These are phyloP conservation scores for Danionella cerebrum DNA, from an alignment of 2,113 vertebrate species.

Conservation along the genomic window DNA sequence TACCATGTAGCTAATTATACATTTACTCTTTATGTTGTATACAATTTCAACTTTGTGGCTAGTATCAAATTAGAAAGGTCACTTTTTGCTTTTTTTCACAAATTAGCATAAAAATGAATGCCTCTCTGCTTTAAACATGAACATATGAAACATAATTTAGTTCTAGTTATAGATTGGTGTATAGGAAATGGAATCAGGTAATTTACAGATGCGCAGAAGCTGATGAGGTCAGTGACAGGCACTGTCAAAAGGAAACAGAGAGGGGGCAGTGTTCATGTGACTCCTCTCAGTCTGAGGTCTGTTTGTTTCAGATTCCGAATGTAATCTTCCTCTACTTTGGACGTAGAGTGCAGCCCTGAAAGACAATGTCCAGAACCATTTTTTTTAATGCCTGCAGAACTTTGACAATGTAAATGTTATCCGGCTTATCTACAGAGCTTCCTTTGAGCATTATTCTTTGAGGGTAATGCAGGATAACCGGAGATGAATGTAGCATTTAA, in stretches of 20 bases:
- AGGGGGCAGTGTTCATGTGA: conserved; percentile 26
- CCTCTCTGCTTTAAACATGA: too few species aligned
- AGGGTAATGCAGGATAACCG: too few species aligned
- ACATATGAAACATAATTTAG: too few species aligned
- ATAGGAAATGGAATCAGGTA: conserved; percentile 39
- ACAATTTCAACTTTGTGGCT: too few species aligned
- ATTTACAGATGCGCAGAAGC: conserved; percentile 36
- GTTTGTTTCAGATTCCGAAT: conserved; percentile 19
- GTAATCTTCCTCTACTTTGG: conserved; percentile 16
- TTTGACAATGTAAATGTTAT: background rate
- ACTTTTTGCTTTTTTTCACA: too few species aligned
- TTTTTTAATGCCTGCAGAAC: background rate
- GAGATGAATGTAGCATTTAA: background rate
- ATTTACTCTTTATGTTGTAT: too few species aligned
- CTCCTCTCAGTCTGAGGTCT: conserved; percentile 14
- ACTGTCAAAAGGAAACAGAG: conserved; percentile 6
- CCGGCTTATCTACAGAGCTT: background rate
- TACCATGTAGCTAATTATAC: too few species aligned
- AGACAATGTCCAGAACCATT: conserved; percentile 18
- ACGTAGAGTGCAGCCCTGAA: conserved; percentile 3
- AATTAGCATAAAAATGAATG: too few species aligned
- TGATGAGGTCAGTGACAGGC: conserved; percentile 55
- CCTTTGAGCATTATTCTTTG: too few species aligned
- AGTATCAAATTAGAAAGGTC: too few species aligned
- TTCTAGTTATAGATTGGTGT: background rate